Evolutionary conservation across 2,888 invertebrate genomes (phyloP).

Genomic region (Adelognathus sp.): DNA sequence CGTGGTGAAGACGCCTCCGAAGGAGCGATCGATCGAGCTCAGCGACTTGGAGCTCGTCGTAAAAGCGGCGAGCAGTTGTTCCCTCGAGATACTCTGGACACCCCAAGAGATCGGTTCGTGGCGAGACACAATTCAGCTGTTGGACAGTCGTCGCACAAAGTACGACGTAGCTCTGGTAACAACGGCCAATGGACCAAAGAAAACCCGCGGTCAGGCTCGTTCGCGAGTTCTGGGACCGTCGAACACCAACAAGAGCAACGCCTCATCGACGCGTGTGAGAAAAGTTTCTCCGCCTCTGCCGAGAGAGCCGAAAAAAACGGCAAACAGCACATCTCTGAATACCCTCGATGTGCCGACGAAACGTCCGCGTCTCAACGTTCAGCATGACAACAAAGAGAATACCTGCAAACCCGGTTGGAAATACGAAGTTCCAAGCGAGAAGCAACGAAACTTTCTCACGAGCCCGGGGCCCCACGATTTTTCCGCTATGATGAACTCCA

Average conservation of each 20-base stretch:
- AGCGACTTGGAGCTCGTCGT: slow-evolving; percentile 84
- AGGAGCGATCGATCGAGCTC: slow-evolving; percentile 84
- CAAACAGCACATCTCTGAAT: neutral
- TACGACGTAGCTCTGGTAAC: slow-evolving; percentile 84
- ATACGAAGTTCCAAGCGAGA: neutral
- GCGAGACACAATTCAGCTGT: slow-evolving; percentile 85
- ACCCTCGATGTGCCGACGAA: slow-evolving; percentile 28
- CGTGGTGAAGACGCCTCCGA: slow-evolving; percentile 82
- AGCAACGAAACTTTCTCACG: neutral
- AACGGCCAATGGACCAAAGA: slow-evolving; percentile 52
- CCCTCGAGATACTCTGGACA: slow-evolving; percentile 85
- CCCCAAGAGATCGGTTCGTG: slow-evolving; percentile 84
- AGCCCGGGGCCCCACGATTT: slow-evolving; percentile 54
- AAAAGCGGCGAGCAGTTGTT: slow-evolving; percentile 82
- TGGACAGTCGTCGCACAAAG: slow-evolving; percentile 85
- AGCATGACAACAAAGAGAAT: slow-evolving; percentile 51
- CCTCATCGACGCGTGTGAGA: too few species aligned
- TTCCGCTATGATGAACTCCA: slow-evolving; percentile 61
- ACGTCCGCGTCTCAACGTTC: slow-evolving; percentile 27
- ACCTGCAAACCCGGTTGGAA: slow-evolving; percentile 2
- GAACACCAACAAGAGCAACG: slow-evolving; percentile 35
- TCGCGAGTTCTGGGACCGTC: slow-evolving; percentile 39
- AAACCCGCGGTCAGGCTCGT: slow-evolving; percentile 37
- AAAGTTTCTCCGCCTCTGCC: neutral
- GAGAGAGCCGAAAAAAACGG: slow-evolving; percentile 50